A percentile compares a stretch with the other conserved stretches of the same genome.
Evolutionary conservation across 2,888 invertebrate genomes (phyloP).

Genomic region (Chirona hameri): DNA sequence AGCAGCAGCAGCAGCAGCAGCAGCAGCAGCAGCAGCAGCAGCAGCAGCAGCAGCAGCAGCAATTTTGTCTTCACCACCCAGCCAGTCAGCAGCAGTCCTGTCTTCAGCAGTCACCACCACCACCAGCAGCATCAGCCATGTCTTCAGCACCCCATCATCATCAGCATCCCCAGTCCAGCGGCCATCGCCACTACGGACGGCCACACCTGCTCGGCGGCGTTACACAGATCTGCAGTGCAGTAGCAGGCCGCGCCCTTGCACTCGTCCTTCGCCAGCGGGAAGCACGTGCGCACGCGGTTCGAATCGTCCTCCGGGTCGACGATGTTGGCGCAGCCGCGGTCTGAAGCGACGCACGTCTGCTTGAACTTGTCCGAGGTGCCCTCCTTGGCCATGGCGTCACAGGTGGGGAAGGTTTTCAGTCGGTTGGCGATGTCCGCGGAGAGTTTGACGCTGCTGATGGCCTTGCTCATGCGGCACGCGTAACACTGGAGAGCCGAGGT

Average conservation of each 20-base stretch:
- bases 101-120: too few relatives aligned
- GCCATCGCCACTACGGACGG: not conserved
- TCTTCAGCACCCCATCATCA: too few relatives aligned
- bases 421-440: not conserved
- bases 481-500: not conserved
- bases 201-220: not conserved
- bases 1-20: too few relatives aligned
- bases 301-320: not conserved
- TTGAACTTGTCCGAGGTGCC: not conserved
- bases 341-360: not conserved
- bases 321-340: not conserved
- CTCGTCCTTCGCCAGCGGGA: not conserved
- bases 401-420: not conserved
- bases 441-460: not conserved
- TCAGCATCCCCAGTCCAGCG: not conserved
- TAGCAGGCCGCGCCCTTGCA: not conserved
- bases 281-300: not conserved
- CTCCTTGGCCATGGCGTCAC: not conserved
- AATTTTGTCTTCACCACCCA: too few relatives aligned
- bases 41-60: too few relatives aligned
- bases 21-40: too few relatives aligned
- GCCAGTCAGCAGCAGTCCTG: too few relatives aligned
- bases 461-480: not conserved
- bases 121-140: too few relatives aligned
- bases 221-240: not conserved